A percentile compares a stretch with the other conserved stretches of the same genome.
Evolutionary conservation across 2,888 invertebrate genomes (phyloP).

Genomic region (Synergus itoensis): DNA sequence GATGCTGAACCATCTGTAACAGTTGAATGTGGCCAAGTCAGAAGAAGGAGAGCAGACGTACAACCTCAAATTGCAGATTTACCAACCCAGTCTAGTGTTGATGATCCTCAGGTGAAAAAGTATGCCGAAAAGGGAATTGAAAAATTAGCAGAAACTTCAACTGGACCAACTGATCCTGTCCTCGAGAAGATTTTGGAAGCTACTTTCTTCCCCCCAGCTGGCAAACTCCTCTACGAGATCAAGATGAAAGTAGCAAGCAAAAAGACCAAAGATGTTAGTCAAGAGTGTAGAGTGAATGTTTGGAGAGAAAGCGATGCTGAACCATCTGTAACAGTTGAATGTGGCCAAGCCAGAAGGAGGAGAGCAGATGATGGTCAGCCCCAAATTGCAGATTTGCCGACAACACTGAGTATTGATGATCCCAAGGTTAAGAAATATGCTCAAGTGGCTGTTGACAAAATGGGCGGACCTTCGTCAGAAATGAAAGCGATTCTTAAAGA

Average conservation of each 20-base stretch:
- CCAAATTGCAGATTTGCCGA: slow-evolving; percentile 6
- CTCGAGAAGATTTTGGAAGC: not conserved
- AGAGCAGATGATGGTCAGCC: not conserved
- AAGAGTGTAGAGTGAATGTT: not conserved
- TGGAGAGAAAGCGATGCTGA: not conserved
- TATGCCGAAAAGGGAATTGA: slow-evolving; percentile 1
- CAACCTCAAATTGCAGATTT: slow-evolving; percentile 1
- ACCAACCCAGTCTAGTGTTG: not conserved
- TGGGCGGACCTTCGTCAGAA: not conserved
- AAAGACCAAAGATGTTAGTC: not conserved
- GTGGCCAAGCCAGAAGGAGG: not conserved
- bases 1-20: not conserved
- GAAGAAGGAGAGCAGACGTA: not conserved
- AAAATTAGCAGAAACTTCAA: not conserved
- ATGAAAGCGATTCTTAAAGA: not conserved
- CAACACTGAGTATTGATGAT: not conserved
- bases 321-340: not conserved
- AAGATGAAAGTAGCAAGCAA: not conserved
- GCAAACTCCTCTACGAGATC: slow-evolving; percentile 3
- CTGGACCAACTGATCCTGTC: not conserved
- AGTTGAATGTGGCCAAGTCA: not conserved
- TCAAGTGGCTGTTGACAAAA: not conserved
- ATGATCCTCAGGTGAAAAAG: not conserved
- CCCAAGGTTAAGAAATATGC: not conserved
- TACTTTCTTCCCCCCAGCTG: not conserved